Conservation (phyloP, 64 coral and sea anemone genomes). For the Catalaphyllia jardinei region DNA sequence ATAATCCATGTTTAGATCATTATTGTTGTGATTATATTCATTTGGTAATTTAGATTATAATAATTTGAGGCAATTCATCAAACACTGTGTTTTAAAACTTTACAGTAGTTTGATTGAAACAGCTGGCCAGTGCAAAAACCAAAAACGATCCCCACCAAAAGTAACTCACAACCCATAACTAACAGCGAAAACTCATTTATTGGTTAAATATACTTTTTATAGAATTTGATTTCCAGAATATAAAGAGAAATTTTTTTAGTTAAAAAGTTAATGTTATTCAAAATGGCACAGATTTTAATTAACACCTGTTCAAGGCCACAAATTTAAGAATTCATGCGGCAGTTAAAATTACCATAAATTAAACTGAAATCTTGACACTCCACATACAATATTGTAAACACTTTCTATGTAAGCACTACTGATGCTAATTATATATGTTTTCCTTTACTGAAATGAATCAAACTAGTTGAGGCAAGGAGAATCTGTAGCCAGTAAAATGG, state of each 20-base stretch:
- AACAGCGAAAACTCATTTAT: too few species aligned
- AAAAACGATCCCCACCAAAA: too few species aligned
- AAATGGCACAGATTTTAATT: background rate
- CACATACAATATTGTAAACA: background rate
- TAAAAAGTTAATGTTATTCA: background rate
- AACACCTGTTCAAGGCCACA: conserved; percentile 3
- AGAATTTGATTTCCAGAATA: background rate
- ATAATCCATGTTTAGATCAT: too few species aligned
- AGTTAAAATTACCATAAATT: conserved; percentile 11
- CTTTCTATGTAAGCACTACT: too few species aligned
- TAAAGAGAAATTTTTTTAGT: background rate
- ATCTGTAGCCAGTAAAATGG: conserved; percentile 48
- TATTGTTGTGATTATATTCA: too few species aligned
- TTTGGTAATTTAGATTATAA: too few species aligned
- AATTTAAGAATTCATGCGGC: conserved; percentile 5
- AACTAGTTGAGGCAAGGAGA: conserved; percentile 8
- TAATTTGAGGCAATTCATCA: too few species aligned
- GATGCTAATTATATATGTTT: background rate
- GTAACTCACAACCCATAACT: too few species aligned
- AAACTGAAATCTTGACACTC: background rate
- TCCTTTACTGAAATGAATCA: background rate
- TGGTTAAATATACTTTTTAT: too few species aligned
- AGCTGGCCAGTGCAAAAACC: too few species aligned
- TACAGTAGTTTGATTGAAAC: too few species aligned
- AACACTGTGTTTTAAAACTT: too few species aligned